phyloP scores from a whole-genome alignment of 2,888 invertebrate genomes.

The Leptopilina myrica region DNA sequence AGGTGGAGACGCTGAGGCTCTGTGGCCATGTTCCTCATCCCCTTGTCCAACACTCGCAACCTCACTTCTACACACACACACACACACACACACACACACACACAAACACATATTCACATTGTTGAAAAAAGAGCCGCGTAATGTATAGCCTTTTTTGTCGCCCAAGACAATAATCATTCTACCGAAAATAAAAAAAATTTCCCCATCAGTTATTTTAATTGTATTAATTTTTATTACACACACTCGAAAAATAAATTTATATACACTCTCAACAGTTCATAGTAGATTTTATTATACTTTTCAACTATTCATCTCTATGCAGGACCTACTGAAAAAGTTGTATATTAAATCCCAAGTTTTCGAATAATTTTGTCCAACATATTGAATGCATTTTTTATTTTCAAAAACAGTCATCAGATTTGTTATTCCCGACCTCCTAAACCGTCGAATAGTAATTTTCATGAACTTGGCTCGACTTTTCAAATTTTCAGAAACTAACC shows the following conservation, averaged over 20 bases:
- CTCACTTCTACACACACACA: constrained; percentile 43
- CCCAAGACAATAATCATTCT: constrained; percentile 17
- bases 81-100: constrained; percentile 43
- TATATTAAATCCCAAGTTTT: too few species aligned
- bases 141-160: constrained; percentile 57
- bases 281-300: too few species aligned
- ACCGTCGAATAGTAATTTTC: too few species aligned
- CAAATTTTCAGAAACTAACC: too few species aligned
- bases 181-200: constrained; percentile 1
- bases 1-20: constrained; percentile 73
- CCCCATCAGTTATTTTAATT: constrained; percentile 4
- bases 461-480: too few species aligned
- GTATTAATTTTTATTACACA: background rate
- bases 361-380: too few species aligned
- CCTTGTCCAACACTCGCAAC: constrained; percentile 60
- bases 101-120: constrained; percentile 35
- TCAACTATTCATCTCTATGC: too few species aligned
- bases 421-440: too few species aligned
- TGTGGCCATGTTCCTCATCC: constrained; percentile 74
- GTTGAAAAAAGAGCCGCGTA: constrained; percentile 54
- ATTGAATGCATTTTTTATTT: too few species aligned
- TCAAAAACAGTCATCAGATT: too few species aligned
- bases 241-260: background rate
- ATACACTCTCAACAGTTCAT: background rate
- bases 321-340: too few species aligned